phyloP scores from a whole-genome alignment of 2,113 vertebrate genomes.

The Amphilophus citrinellus region DNA sequence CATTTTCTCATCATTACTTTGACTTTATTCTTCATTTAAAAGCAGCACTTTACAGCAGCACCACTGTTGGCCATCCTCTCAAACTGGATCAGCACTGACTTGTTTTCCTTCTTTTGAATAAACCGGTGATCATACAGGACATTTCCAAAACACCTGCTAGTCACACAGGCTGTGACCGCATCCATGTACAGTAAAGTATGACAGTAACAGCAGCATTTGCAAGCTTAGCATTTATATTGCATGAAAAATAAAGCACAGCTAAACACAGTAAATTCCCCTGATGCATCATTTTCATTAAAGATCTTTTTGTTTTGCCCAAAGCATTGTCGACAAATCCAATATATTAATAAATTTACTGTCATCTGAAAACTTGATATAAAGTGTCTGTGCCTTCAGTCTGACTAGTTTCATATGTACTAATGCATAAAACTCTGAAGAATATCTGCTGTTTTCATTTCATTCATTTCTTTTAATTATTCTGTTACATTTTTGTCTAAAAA shows the following conservation, averaged over 20 bases:
- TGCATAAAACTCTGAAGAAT: background rate
- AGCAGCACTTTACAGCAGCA: constrained; percentile 1
- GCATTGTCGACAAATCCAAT: background rate
- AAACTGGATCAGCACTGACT: background rate
- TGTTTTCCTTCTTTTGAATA: background rate
- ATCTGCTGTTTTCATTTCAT: background rate
- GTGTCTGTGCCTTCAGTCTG: background rate
- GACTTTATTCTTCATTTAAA: constrained; percentile 8
- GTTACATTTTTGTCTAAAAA: background rate
- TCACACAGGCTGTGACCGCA: background rate
- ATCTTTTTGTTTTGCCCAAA: background rate
- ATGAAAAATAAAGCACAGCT: background rate
- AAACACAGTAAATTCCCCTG: background rate
- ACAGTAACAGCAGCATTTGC: background rate
- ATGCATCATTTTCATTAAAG: background rate
- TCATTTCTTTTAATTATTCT: background rate
- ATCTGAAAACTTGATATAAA: background rate
- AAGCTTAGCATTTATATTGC: background rate
- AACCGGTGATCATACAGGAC: background rate
- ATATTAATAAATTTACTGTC: background rate
- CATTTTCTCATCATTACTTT: background rate
- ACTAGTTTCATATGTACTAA: background rate
- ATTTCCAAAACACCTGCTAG: background rate
- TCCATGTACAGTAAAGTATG: background rate
- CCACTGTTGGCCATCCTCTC: background rate